phyloP scores from a whole-genome alignment of 2,113 vertebrate species.

The Platycercus adscitus region DNA sequence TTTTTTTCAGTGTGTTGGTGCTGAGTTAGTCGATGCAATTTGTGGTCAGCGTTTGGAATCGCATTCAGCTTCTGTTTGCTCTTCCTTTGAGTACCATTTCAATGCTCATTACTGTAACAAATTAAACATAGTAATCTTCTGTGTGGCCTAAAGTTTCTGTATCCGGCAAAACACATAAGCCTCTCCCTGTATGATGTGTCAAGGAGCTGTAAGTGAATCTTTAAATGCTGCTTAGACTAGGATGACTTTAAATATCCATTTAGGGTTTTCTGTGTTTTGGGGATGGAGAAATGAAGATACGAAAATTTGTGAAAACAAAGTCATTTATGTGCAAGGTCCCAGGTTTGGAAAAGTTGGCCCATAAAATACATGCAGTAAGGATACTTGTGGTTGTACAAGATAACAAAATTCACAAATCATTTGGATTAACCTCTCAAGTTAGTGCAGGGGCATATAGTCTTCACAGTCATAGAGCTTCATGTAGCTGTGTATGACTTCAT shows the following conservation, averaged over 20 bases:
- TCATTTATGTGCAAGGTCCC: background rate
- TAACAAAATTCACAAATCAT: background rate
- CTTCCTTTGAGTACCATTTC: constrained; percentile 27
- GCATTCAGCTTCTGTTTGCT: background rate
- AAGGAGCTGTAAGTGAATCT: background rate
- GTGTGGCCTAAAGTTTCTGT: background rate
- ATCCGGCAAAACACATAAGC: background rate
- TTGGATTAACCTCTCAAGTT: background rate
- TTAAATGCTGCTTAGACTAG: background rate
- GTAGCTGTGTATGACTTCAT: background rate
- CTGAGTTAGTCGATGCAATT: background rate
- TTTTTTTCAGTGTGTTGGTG: background rate
- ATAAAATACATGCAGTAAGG: background rate
- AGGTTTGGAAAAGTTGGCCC: background rate
- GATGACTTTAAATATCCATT: background rate
- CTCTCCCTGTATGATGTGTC: background rate
- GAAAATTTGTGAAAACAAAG: constrained; percentile 1
- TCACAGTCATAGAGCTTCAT: background rate
- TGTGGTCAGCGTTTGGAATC: constrained; percentile 48
- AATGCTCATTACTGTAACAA: background rate
- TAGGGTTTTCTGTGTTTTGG: background rate
- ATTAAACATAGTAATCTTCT: background rate
- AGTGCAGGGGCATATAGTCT: background rate
- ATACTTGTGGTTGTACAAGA: background rate
- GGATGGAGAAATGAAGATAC: background rate